Evolutionary conservation across 2,888 invertebrate species (phyloP).

Genomic region (Diplolepis rosae): DNA sequence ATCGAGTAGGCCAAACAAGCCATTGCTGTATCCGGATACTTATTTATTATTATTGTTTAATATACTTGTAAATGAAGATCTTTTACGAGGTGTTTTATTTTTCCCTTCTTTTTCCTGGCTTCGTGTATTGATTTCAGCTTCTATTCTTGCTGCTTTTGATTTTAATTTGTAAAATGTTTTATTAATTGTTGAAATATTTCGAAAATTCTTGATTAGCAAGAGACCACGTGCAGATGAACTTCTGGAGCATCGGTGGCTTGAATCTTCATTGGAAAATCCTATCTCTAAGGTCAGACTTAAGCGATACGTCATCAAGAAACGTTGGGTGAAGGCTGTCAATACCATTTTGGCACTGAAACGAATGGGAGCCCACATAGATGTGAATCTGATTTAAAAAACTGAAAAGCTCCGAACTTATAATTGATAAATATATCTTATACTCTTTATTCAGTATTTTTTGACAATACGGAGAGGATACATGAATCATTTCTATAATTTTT

Average conservation of each 20-base stretch:
- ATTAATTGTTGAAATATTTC: too few species aligned
- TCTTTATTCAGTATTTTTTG: too few species aligned
- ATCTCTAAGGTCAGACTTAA: slow-evolving; percentile 88
- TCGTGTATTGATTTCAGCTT: background rate
- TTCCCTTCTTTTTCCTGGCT: slow-evolving; percentile 42
- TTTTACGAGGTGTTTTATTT: slow-evolving; percentile 48
- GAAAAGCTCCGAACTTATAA: too few species aligned
- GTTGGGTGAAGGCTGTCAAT: slow-evolving; percentile 93
- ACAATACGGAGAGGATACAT: too few species aligned
- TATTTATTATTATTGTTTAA: slow-evolving; percentile 35
- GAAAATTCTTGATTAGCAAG: slow-evolving; percentile 77
- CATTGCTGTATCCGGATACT: slow-evolving; percentile 1
- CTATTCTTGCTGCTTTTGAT: background rate
- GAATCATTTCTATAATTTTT: too few species aligned
- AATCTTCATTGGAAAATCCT: slow-evolving; percentile 79
- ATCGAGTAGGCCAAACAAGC: background rate
- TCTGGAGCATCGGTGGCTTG: slow-evolving; percentile 87
- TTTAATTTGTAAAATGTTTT: background rate
- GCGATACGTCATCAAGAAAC: slow-evolving; percentile 90
- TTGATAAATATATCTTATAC: too few species aligned
- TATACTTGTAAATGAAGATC: slow-evolving; percentile 32
- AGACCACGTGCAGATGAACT: slow-evolving; percentile 83
- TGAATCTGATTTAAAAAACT: slow-evolving; percentile 69
- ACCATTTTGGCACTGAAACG: slow-evolving; percentile 89
- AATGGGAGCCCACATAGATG: slow-evolving; percentile 88